Conservation (phyloP, 2,888 invertebrate genomes). For the Tupiocoris notatus region DNA sequence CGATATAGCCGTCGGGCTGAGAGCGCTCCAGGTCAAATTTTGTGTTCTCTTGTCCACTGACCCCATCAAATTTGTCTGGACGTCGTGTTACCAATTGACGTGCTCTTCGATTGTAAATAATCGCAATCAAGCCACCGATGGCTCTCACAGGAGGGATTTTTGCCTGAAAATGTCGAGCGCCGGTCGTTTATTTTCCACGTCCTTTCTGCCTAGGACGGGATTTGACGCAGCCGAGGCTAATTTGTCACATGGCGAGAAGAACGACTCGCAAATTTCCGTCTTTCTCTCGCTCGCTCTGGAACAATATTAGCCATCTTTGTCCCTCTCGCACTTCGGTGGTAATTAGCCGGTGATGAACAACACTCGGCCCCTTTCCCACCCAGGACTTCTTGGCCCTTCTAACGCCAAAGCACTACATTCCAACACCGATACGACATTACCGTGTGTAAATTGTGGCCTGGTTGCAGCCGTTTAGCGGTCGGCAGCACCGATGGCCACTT, state of each 20-base stretch:
- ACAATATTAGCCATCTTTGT: too few relatives aligned
- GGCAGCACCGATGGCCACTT: background rate
- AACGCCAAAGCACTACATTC: background rate
- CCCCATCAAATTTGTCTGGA: too few relatives aligned
- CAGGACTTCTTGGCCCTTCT: background rate
- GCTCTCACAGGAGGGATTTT: too few relatives aligned
- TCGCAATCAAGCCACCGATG: too few relatives aligned
- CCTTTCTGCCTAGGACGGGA: background rate
- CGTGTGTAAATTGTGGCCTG: background rate
- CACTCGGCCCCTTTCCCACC: background rate
- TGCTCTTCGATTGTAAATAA: too few relatives aligned
- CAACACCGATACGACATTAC: background rate
- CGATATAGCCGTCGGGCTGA: too few relatives aligned
- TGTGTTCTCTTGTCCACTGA: too few relatives aligned
- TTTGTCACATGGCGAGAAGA: conserved; percentile 19
- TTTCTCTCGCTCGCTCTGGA: background rate
- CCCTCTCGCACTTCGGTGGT: background rate
- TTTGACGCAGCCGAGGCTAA: conserved; percentile 7
- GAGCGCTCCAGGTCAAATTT: too few relatives aligned
- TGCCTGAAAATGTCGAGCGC: too few relatives aligned
- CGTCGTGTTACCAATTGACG: too few relatives aligned
- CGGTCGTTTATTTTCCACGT: background rate
- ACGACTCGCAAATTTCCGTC: background rate
- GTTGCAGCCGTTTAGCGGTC: background rate
- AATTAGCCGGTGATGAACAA: conserved; percentile 25